Conservation (phyloP, 1,140 invertebrate genomes). For the Cepaea nemoralis region DNA sequence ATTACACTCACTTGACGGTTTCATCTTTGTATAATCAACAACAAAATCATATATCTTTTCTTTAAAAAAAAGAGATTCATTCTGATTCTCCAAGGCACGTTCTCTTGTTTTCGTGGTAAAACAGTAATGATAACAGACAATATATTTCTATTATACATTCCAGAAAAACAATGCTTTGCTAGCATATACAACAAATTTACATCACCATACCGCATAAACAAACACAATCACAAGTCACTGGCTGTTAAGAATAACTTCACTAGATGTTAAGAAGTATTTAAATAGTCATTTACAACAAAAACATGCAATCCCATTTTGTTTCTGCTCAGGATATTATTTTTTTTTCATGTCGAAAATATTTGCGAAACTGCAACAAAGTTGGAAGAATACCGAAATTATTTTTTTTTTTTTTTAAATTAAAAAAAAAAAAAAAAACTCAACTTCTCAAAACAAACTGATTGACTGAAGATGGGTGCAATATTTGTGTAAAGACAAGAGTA, state of each 20-base stretch:
- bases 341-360: not conserved
- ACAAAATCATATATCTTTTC: not conserved
- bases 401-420: too few species aligned
- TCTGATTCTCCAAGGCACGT: conserved; percentile 31
- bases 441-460: not conserved
- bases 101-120: conserved; percentile 17
- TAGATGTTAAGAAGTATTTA: too few species aligned
- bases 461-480: not conserved
- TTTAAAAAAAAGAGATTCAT: conserved; percentile 15
- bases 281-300: too few species aligned
- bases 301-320: not conserved
- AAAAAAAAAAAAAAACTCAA: not conserved
- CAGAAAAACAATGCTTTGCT: not conserved
- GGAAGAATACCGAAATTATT: not conserved
- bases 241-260: too few species aligned
- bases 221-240: too few species aligned
- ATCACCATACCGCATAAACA: too few species aligned
- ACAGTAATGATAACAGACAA: not conserved
- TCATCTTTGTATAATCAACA: not conserved
- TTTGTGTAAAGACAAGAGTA: not conserved
- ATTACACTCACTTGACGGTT: too few species aligned
- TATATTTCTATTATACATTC: not conserved
- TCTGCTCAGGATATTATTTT: not conserved
- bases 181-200: not conserved
- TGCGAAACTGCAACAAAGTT: not conserved